phyloP scores from a whole-genome alignment of 92 coral and sea anemone genomes.

The Palythoa grandiflora region DNA sequence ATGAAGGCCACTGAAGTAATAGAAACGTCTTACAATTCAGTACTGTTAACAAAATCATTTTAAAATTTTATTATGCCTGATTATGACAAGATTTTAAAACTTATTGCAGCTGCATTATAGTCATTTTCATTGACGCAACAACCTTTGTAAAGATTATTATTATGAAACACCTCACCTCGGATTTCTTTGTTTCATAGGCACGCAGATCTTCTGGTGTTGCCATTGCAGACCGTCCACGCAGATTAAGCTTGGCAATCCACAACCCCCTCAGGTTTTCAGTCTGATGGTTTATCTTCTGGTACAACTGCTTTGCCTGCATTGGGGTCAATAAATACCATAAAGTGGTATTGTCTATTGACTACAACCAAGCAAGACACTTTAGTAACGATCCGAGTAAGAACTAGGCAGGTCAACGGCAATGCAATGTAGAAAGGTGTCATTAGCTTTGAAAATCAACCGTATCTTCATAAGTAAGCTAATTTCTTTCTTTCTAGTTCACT shows the following conservation, averaged over 20 bases:
- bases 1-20: too few relatives aligned
- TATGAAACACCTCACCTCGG: slow-evolving; percentile 71
- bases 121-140: not conserved
- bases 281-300: slow-evolving; percentile 96
- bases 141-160: not conserved
- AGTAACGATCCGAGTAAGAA: too few relatives aligned
- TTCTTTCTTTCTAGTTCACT: too few relatives aligned
- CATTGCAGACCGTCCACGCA: slow-evolving; percentile 97
- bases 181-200: slow-evolving; percentile 86
- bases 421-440: too few relatives aligned
- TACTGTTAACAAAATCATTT: too few relatives aligned
- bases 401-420: too few relatives aligned
- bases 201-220: slow-evolving; percentile 98
- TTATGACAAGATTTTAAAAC: too few relatives aligned
- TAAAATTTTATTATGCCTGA: too few relatives aligned
- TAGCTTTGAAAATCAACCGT: too few relatives aligned
- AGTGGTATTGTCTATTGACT: not conserved
- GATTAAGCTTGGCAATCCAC: slow-evolving; percentile 97
- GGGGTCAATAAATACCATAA: not conserved
- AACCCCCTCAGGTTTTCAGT: slow-evolving; percentile 93
- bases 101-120: not conserved
- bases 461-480: too few relatives aligned
- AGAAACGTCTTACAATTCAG: too few relatives aligned
- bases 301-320: slow-evolving; percentile 86
- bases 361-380: not conserved